A percentile compares a stretch with the other conserved stretches of the same genome.
Evolutionary conservation across 2,797 vertebrate genomes (phyloP).

Genomic region (Sebastes aleutianus): DNA sequence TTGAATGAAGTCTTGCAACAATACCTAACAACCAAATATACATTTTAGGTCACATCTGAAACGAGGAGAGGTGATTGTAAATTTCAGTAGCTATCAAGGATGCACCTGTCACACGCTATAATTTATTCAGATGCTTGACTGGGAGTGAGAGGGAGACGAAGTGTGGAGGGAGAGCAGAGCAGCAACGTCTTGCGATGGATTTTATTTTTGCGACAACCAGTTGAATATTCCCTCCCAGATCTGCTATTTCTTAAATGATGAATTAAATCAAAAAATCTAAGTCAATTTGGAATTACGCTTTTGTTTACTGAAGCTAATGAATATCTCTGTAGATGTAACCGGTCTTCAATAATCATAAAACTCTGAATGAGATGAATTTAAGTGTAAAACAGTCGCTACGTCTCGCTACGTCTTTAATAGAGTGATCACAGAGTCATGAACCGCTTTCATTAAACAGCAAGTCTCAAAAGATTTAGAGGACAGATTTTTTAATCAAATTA

Average conservation of each 20-base stretch:
- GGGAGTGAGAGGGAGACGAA: conserved; percentile 13
- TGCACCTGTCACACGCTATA: background rate
- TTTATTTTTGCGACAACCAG: conserved; percentile 5
- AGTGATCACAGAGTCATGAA: background rate
- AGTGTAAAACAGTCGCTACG: background rate
- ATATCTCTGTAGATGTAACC: background rate
- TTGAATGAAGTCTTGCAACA: background rate
- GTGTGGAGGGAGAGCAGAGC: conserved; percentile 23
- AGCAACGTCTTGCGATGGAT: conserved; percentile 10
- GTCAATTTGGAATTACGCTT: background rate
- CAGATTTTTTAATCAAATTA: conserved; percentile 4
- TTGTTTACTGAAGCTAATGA: background rate
- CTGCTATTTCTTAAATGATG: background rate
- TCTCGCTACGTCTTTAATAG: background rate
- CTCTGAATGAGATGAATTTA: conserved; percentile 12
- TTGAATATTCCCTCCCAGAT: background rate
- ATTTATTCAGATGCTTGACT: conserved; percentile 17
- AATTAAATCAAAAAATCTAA: background rate
- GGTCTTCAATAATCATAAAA: background rate
- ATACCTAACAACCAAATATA: background rate
- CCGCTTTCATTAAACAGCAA: background rate
- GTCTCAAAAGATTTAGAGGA: background rate
- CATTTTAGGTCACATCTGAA: background rate
- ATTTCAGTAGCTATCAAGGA: background rate
- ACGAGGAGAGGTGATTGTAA: background rate